Evolutionary conservation across 2,113 vertebrate genomes (phyloP).

Genomic region (Paradoxurus hermaphroditus): DNA sequence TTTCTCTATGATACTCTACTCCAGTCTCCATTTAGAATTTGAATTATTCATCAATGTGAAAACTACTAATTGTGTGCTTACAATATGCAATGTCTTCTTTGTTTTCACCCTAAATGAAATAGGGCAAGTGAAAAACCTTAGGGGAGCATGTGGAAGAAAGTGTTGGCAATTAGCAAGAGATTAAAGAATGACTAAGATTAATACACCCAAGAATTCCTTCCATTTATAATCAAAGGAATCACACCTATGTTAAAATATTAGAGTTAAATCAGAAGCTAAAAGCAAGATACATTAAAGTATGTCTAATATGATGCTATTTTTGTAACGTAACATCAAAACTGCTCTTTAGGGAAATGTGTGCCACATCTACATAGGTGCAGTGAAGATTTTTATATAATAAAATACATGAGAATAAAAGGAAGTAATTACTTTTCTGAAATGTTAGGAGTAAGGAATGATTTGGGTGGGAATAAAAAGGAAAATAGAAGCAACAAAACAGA

Average conservation of each 20-base stretch:
- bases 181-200: background rate
- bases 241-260: background rate
- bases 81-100: background rate
- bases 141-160: background rate
- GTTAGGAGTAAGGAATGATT: background rate
- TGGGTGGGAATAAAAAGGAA: background rate
- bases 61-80: background rate
- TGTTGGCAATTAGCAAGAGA: background rate
- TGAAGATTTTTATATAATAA: background rate
- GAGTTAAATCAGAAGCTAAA: background rate
- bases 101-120: background rate
- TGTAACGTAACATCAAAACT: background rate
- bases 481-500: background rate
- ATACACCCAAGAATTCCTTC: background rate
- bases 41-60: background rate
- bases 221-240: background rate
- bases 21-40: background rate
- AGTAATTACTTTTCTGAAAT: constrained; percentile 4
- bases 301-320: background rate
- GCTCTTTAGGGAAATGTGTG: background rate
- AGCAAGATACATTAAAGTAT: background rate
- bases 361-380: background rate
- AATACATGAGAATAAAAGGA: background rate
- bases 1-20: background rate
- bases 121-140: background rate